Percentiles rank a stretch among this genome's conserved stretches.
Conservation (phyloP, 2,888 invertebrate species). For the Drosophila neotestacea region DNA sequence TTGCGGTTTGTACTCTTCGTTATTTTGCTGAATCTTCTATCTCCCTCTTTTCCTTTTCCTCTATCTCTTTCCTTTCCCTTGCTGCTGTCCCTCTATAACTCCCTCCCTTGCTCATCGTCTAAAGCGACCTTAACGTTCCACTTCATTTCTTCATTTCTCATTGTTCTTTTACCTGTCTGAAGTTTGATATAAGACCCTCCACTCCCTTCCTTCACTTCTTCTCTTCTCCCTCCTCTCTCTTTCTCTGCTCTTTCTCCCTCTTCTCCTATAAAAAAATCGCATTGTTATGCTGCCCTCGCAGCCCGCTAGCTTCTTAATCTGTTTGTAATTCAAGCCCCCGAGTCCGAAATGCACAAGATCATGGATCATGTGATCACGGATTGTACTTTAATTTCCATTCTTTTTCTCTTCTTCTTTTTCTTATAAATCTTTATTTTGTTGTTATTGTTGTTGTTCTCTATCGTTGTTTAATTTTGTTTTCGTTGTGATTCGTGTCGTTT, state of each 20-base stretch:
- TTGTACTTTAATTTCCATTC: slow-evolving; percentile 37
- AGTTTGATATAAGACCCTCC: slow-evolving; percentile 1
- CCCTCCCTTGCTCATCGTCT: slow-evolving; percentile 3
- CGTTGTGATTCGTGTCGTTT: slow-evolving; percentile 30
- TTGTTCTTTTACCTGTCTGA: slow-evolving; percentile 50
- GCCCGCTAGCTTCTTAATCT: slow-evolving; percentile 44
- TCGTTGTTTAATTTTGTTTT: slow-evolving; percentile 27
- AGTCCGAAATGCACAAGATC: slow-evolving; percentile 26
- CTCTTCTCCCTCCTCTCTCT: not conserved
- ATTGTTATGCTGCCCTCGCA: slow-evolving; percentile 45
- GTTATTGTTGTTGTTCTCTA: not conserved
- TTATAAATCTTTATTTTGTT: not conserved
- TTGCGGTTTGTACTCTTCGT: slow-evolving; percentile 37
- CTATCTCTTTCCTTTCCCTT: not conserved
- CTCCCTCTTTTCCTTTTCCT: not conserved
- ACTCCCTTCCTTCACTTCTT: not conserved
- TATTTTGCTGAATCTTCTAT: not conserved
- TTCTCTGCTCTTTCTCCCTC: not conserved
- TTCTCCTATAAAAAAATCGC: not conserved
- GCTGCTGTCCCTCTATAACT: not conserved
- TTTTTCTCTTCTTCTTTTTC: not conserved
- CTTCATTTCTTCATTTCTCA: slow-evolving; percentile 62
- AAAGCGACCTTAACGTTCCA: slow-evolving; percentile 46
- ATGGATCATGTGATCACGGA: slow-evolving; percentile 49
- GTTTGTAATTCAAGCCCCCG: slow-evolving; percentile 58